Base-by-base conservation (phyloP, 1,140 invertebrate genomes). In the Lasaia peninsularis region DNA sequence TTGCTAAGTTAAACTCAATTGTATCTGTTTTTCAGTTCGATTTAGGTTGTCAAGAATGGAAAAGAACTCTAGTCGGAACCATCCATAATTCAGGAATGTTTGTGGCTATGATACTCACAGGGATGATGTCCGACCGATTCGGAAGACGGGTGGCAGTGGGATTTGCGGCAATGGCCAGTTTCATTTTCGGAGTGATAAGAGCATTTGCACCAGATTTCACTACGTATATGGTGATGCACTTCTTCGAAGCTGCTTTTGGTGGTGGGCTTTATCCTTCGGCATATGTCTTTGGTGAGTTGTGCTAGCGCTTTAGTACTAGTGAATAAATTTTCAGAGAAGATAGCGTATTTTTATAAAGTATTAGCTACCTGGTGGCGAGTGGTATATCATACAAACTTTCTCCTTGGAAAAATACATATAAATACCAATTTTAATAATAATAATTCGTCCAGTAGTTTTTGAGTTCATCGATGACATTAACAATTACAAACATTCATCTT, bases 1-100 rank as follows among this genome's bases (percentile, higher is more conserved):
- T n/a, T n/a, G n/a, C n/a, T n/a, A n/a, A n/a, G n/a, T n/a, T n/a
- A n/a, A n/a, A n/a, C n/a, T n/a, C n/a, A n/a, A n/a, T n/a, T n/a
- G n/a, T n/a, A n/a, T n/a, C n/a, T n/a, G n/a, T 56, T 32, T 78
- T 78, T 52, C 74, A 73, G 83, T 86, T 89, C 63, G 65, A 84
- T 62, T 69, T 90, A 52, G 87, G 79, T 60, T 89, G 85, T 64
- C 71, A 93, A 77, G 90, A 92, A 75, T 95, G 94, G 93, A 94
- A 93, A 74, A 76, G 94, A 35, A 91, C 93, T 0, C 70, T 94
- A 14, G 92, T 95, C 1, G 94, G 94, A 10, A 94, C 93, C 1
- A 89, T 94, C 11, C 94, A 94, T 73, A 94, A 93, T 67, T 77
- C 92, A 18, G 94, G 94, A 12, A 93, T 94, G 81, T 94, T 95